A percentile compares a stretch with the other conserved stretches of the same genome.
These are phyloP conservation scores for Blomia tropicalis DNA, from an alignment of 2,888 invertebrate genomes.

Conservation along the genomic window DNA sequence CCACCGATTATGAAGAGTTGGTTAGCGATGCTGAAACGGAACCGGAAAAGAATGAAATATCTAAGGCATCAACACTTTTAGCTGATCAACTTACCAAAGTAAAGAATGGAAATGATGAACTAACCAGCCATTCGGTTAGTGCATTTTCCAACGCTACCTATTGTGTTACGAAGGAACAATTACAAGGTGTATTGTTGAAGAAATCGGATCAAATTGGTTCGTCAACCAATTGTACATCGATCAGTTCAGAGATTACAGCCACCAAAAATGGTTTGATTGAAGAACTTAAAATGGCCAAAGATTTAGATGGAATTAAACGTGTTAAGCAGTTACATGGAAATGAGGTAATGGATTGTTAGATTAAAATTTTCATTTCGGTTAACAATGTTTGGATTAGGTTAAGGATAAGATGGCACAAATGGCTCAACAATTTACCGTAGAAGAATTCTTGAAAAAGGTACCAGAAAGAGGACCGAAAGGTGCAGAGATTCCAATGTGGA, in stretches of 20 bases:
- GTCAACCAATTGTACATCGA: slow-evolving; percentile 23
- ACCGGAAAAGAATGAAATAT: slow-evolving; percentile 19
- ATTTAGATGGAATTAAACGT: slow-evolving; percentile 81
- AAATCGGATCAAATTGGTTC: slow-evolving; percentile 51
- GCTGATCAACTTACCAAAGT: slow-evolving; percentile 8
- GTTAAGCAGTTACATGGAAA: slow-evolving; percentile 75
- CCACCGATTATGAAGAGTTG: slow-evolving; percentile 19
- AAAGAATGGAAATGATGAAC: background rate
- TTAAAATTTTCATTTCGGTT: background rate
- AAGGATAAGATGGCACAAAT: slow-evolving; percentile 69
- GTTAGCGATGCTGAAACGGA: slow-evolving; percentile 5
- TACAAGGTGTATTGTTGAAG: slow-evolving; percentile 62
- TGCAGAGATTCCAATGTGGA: slow-evolving; percentile 81
- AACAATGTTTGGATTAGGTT: slow-evolving; percentile 41
- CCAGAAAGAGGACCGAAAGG: slow-evolving; percentile 76
- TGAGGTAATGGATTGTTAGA: slow-evolving; percentile 41
- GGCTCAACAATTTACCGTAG: slow-evolving; percentile 62
- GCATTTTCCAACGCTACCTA: slow-evolving; percentile 20
- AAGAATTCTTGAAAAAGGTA: slow-evolving; percentile 74
- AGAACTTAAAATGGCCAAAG: slow-evolving; percentile 76
- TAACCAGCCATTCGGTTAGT: background rate
- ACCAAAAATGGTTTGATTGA: slow-evolving; percentile 55
- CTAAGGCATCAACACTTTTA: background rate
- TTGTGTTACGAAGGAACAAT: slow-evolving; percentile 37
- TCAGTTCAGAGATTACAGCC: slow-evolving; percentile 17